phyloP scores from a whole-genome alignment of 2,113 vertebrate species.

The Chloropsis cyanopogon region DNA sequence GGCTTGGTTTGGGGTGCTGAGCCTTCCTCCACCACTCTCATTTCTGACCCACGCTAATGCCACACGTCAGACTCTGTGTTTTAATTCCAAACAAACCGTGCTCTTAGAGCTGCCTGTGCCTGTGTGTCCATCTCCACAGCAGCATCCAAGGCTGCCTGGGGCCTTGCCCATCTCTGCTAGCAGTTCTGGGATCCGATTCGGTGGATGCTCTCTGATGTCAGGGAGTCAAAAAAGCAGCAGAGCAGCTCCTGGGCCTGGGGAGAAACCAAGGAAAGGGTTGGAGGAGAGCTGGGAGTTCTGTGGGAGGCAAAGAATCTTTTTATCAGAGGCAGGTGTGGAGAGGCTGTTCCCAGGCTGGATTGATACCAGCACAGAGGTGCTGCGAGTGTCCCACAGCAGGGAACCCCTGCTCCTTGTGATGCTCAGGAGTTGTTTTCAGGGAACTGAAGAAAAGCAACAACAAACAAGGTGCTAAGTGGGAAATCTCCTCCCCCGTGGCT shows the following conservation, averaged over 20 bases:
- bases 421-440: neutral
- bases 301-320: neutral
- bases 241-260: constrained; percentile 69
- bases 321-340: neutral
- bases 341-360: neutral
- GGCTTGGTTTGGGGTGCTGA: neutral
- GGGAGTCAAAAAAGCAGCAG: constrained; percentile 66
- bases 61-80: neutral
- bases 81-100: constrained; percentile 16
- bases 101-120: neutral
- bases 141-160: neutral
- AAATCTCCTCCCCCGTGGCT: neutral
- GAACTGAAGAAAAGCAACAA: neutral
- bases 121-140: neutral
- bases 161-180: neutral
- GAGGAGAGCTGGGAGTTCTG: neutral
- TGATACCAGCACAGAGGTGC: neutral
- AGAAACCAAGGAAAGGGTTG: neutral
- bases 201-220: constrained; percentile 61
- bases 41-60: neutral
- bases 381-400: neutral
- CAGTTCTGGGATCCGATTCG: neutral
- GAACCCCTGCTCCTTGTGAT: neutral
- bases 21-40: neutral
- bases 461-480: neutral